Percentiles rank a stretch among this genome's conserved stretches.
phyloP scores from a whole-genome alignment of 2,797 vertebrate genomes.

The Salmo trutta region DNA sequence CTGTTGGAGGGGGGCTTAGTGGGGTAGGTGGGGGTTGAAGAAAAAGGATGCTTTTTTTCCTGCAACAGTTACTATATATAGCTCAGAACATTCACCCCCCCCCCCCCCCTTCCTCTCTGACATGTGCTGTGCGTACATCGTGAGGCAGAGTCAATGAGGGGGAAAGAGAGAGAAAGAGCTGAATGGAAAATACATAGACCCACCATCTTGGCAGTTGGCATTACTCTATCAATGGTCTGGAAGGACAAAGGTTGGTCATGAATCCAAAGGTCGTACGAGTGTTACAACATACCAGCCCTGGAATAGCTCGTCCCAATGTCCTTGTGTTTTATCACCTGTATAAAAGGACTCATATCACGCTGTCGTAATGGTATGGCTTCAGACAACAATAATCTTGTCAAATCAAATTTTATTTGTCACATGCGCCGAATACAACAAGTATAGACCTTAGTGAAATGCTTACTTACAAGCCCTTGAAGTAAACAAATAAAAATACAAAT shows the following conservation, averaged over 20 bases:
- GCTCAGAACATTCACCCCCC: constrained; percentile 53
- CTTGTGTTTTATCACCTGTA: not conserved
- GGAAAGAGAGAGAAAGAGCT: constrained; percentile 16
- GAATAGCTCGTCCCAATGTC: not conserved
- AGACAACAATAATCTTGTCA: not conserved
- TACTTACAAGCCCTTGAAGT: too few species aligned
- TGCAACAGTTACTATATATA: constrained; percentile 57
- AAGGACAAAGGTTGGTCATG: not conserved
- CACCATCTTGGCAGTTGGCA: constrained; percentile 10
- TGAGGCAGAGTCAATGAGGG: constrained; percentile 20
- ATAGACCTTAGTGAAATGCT: too few species aligned
- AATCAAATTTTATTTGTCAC: too few species aligned
- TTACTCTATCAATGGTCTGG: not conserved
- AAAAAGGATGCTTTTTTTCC: constrained; percentile 26
- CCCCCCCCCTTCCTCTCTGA: constrained; percentile 40
- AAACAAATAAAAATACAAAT: too few species aligned
- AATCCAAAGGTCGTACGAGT: not conserved
- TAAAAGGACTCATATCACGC: not conserved
- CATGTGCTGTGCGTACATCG: constrained; percentile 52
- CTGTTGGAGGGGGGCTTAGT: constrained; percentile 1
- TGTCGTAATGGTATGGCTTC: too few species aligned
- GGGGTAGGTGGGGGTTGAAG: constrained; percentile 20
- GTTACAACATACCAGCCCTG: not conserved
- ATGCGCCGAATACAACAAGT: too few species aligned
- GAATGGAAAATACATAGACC: constrained; percentile 19